These are phyloP conservation scores for Ennomos fuscantarius DNA, from an alignment of 2,888 invertebrate genomes.

Conservation along the genomic window DNA sequence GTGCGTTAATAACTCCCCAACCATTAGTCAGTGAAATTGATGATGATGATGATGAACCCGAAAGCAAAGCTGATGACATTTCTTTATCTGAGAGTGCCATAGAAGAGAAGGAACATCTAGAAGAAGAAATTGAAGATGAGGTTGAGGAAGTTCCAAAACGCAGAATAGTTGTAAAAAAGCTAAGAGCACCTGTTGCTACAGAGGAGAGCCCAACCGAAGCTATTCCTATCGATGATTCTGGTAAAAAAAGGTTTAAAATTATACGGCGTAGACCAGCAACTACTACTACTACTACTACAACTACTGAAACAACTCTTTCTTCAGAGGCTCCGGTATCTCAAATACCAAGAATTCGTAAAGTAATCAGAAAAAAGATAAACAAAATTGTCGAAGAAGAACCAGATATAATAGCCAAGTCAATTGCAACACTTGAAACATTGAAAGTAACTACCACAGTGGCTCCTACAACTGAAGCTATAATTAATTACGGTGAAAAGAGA, in stretches of 20 bases:
- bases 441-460: slow-evolving; percentile 46
- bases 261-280: slow-evolving; percentile 66
- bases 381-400: slow-evolving; percentile 56
- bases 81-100: slow-evolving; percentile 80
- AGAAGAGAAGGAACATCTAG: slow-evolving; percentile 76
- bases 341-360: slow-evolving; percentile 64
- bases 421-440: slow-evolving; percentile 52
- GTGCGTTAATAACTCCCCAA: slow-evolving; percentile 59
- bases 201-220: slow-evolving; percentile 58
- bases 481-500: slow-evolving; percentile 74
- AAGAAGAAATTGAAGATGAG: slow-evolving; percentile 50
- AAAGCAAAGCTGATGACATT: slow-evolving; percentile 72
- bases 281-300: slow-evolving; percentile 34
- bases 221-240: slow-evolving; percentile 59
- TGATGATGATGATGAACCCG: slow-evolving; percentile 63
- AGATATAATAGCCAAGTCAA: slow-evolving; percentile 57
- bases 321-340: slow-evolving; percentile 42
- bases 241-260: slow-evolving; percentile 68
- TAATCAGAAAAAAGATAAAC: slow-evolving; percentile 71
- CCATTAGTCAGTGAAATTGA: slow-evolving; percentile 43
- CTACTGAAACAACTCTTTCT: slow-evolving; percentile 41
- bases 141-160: slow-evolving; percentile 53
- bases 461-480: slow-evolving; percentile 50
- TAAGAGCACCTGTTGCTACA: slow-evolving; percentile 50
- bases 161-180: slow-evolving; percentile 60